Evolutionary conservation across 2,888 invertebrate genomes (phyloP).

Genomic region (Romanomermis culicivorax): DNA sequence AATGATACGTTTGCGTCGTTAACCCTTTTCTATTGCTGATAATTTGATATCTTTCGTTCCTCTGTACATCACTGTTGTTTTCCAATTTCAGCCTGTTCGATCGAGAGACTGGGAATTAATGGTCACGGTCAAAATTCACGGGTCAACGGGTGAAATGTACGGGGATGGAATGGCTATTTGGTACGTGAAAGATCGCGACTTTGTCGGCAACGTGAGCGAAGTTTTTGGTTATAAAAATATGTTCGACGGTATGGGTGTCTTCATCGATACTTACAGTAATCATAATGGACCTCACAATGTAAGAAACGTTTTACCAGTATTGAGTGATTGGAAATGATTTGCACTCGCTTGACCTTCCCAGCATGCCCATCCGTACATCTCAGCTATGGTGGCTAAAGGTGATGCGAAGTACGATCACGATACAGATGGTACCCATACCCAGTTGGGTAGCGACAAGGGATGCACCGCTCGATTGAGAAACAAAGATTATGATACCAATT

Average conservation of each 20-base stretch:
- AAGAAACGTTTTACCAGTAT: slow-evolving; percentile 33
- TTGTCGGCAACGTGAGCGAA: slow-evolving; percentile 41
- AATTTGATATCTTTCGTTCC: too few relatives aligned
- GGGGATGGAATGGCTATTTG: slow-evolving; percentile 92
- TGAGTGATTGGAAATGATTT: too few relatives aligned
- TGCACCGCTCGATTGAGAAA: slow-evolving; percentile 90
- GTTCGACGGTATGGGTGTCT: slow-evolving; percentile 68
- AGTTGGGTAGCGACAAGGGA: slow-evolving; percentile 50
- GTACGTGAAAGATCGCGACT: slow-evolving; percentile 41
- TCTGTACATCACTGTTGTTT: too few relatives aligned
- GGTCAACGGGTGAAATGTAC: slow-evolving; percentile 67
- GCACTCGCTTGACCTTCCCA: too few relatives aligned
- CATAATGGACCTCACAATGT: slow-evolving; percentile 97
- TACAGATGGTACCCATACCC: slow-evolving; percentile 88
- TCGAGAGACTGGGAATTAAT: slow-evolving; percentile 87
- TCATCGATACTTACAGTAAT: slow-evolving; percentile 94
- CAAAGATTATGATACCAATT: slow-evolving; percentile 61
- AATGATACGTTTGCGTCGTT: too few relatives aligned
- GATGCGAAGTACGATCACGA: slow-evolving; percentile 88
- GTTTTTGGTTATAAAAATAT: slow-evolving; percentile 86
- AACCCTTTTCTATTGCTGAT: too few relatives aligned
- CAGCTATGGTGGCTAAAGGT: slow-evolving; percentile 95
- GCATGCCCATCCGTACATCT: slow-evolving; percentile 95
- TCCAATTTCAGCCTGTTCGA: slow-evolving; percentile 53
- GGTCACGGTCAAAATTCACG: slow-evolving; percentile 83